phyloP scores from a whole-genome alignment of 1,140 invertebrate species.

The Dreissena rostriformis region DNA sequence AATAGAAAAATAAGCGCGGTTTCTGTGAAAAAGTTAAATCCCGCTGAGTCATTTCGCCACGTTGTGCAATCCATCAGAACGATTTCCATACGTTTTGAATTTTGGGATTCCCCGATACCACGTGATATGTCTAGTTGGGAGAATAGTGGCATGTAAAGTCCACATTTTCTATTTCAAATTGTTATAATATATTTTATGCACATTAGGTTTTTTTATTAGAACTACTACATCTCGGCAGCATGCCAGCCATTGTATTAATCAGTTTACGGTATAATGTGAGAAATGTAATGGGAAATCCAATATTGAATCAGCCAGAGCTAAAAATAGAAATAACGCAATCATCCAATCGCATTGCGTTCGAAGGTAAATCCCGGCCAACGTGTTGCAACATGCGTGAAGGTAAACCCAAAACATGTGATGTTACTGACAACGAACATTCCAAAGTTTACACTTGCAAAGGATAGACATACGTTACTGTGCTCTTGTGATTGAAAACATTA shows the following conservation, averaged over 20 bases:
- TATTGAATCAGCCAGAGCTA: not conserved
- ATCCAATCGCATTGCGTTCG: not conserved
- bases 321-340: not conserved
- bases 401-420: not conserved
- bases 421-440: too few relatives aligned
- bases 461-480: not conserved
- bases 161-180: not conserved
- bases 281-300: not conserved
- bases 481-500: conserved; percentile 11
- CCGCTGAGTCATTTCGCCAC: not conserved
- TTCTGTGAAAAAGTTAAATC: too few relatives aligned
- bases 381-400: not conserved
- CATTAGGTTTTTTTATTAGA: too few relatives aligned
- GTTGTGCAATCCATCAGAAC: not conserved
- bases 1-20: too few relatives aligned
- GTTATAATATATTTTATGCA: not conserved
- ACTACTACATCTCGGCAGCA: too few relatives aligned
- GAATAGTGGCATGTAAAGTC: not conserved
- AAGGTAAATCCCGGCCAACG: conserved; percentile 3
- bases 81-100: not conserved
- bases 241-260: not conserved
- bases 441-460: too few relatives aligned
- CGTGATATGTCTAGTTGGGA: not conserved
- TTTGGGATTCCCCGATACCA: not conserved
- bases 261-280: not conserved